These are phyloP conservation scores for Oncorhynchus nerka DNA, from an alignment of 2,113 vertebrate genomes.

Conservation along the genomic window DNA sequence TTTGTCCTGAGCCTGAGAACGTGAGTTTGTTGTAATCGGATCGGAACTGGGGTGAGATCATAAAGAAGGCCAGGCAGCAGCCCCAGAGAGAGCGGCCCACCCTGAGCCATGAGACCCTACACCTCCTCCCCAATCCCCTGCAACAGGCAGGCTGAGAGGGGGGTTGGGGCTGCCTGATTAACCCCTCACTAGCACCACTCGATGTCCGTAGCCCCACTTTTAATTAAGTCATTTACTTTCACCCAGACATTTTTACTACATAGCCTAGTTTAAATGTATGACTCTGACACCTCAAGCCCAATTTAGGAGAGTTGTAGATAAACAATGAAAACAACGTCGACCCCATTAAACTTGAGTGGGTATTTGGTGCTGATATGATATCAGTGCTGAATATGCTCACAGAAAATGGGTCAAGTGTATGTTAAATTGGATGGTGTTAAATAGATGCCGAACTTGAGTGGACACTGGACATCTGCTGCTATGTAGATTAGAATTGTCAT, in stretches of 20 bases:
- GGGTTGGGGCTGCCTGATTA: background rate
- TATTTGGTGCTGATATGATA: background rate
- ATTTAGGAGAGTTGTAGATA: background rate
- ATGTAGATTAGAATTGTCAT: background rate
- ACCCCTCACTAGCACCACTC: background rate
- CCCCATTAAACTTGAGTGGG: background rate
- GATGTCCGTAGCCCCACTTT: background rate
- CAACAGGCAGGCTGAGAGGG: background rate
- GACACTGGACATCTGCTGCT: background rate
- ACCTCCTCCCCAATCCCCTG: constrained; percentile 2
- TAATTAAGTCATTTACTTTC: background rate
- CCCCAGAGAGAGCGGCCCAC: constrained; percentile 52
- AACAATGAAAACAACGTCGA: background rate
- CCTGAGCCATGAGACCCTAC: constrained; percentile 32
- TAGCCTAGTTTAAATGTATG: background rate
- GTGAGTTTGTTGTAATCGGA: constrained; percentile 70
- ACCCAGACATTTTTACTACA: background rate
- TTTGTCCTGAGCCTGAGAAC: constrained; percentile 55
- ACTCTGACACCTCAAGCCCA: background rate
- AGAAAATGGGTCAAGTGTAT: background rate
- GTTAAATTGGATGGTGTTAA: background rate
- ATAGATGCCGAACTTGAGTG: background rate
- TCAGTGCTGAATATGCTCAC: background rate
- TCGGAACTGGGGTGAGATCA: constrained; percentile 67
- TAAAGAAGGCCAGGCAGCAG: constrained; percentile 55